A percentile compares a stretch with the other conserved stretches of the same genome.
Evolutionary conservation across 2,113 vertebrate species (phyloP).

Genomic region (Onychostoma macrolepis): DNA sequence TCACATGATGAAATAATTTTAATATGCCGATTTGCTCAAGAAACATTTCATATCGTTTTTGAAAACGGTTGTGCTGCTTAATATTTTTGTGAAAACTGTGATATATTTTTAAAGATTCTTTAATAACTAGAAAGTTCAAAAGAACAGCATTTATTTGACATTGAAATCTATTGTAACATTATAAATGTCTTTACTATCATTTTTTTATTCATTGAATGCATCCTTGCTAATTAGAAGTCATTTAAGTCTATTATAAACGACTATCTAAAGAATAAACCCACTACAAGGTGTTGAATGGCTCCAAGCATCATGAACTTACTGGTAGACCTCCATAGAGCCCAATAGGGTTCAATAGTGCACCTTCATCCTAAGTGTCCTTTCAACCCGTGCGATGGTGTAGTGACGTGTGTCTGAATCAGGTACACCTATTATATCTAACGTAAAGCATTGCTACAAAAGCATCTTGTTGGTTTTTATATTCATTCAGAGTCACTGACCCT

Average conservation of each 20-base stretch:
- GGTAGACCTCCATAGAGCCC: neutral
- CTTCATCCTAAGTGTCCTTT: neutral
- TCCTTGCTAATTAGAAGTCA: neutral
- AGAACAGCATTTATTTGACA: neutral
- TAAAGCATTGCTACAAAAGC: neutral
- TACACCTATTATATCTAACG: neutral
- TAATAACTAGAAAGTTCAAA: neutral
- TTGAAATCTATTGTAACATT: neutral
- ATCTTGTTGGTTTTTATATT: neutral
- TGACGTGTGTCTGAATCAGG: neutral
- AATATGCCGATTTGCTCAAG: too few species aligned
- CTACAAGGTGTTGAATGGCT: neutral
- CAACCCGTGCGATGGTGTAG: neutral
- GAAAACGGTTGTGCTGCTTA: too few species aligned
- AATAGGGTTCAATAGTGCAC: neutral
- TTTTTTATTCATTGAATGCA: neutral
- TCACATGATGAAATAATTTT: too few species aligned
- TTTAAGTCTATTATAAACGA: neutral
- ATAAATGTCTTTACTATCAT: neutral
- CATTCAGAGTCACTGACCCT: conserved; percentile 9
- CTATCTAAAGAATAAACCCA: neutral
- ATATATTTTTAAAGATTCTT: too few species aligned
- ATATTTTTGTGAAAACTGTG: too few species aligned
- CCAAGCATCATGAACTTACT: neutral
- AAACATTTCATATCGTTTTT: too few species aligned